Conservation (phyloP, 2,797 vertebrate species). For the Cyprinella venusta region DNA sequence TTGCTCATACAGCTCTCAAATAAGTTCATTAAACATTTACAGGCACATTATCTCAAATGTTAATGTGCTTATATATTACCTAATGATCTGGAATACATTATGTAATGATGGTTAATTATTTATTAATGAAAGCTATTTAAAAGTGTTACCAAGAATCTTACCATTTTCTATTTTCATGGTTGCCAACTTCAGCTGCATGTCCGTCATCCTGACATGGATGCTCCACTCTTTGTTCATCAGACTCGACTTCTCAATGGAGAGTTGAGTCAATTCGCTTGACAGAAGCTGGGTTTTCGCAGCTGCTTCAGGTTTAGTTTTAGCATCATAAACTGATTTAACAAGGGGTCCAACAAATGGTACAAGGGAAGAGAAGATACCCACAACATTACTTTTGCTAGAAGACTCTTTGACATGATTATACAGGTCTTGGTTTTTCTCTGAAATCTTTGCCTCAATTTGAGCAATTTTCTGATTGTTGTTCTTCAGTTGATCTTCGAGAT, state of each 20-base stretch:
- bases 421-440: background rate
- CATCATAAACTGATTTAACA: background rate
- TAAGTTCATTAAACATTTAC: too few relatives aligned
- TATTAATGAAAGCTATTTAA: too few relatives aligned
- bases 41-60: too few relatives aligned
- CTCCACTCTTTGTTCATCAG: background rate
- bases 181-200: background rate
- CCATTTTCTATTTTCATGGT: background rate
- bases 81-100: too few relatives aligned
- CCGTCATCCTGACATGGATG: background rate
- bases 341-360: background rate
- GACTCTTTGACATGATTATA: background rate
- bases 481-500: background rate
- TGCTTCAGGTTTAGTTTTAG: background rate
- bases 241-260: background rate
- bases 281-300: background rate
- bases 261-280: background rate
- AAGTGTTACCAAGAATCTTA: background rate
- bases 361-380: fast-evolving
- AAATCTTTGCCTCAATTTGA: background rate
- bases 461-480: background rate
- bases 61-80: too few relatives aligned
- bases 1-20: too few relatives aligned
- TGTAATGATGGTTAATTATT: too few relatives aligned
- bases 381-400: background rate